Percentiles rank a stretch among this genome's conserved stretches.
These are phyloP conservation scores for Oxystoma pomonae DNA, from an alignment of 2,888 invertebrate species.

Conservation along the genomic window DNA sequence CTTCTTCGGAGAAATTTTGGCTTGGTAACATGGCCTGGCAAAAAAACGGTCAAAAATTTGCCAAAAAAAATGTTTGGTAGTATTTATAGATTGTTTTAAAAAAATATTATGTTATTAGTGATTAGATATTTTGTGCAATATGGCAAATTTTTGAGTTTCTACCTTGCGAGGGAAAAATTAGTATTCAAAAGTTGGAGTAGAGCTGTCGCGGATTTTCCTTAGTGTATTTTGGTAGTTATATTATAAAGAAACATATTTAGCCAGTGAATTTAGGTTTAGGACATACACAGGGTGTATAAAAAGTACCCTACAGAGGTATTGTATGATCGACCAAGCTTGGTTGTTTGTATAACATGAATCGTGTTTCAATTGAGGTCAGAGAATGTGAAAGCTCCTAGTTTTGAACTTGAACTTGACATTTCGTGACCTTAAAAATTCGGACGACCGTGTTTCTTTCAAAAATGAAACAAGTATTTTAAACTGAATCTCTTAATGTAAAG, in stretches of 20 bases:
- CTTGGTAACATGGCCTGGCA: too few species aligned
- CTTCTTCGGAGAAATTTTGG: too few species aligned
- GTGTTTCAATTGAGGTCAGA: too few species aligned
- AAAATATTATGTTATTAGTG: neutral
- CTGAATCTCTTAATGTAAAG: too few species aligned
- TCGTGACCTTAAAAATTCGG: too few species aligned
- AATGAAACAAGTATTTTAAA: too few species aligned
- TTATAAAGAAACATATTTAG: neutral
- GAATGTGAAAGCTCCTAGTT: too few species aligned
- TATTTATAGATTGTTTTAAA: neutral
- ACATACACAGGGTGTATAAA: conserved; percentile 45
- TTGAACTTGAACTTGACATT: too few species aligned
- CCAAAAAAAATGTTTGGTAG: neutral
- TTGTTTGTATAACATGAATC: too few species aligned
- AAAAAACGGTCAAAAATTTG: neutral
- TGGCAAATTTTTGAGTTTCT: neutral
- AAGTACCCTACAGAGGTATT: neutral
- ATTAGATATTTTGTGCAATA: neutral
- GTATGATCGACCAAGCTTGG: conserved; percentile 18
- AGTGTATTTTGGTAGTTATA: conserved; percentile 38
- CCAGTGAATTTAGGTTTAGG: conserved; percentile 33
- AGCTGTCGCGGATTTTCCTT: conserved; percentile 42
- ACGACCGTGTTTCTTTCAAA: too few species aligned
- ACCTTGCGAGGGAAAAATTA: neutral
- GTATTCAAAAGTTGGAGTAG: neutral